Evolutionary conservation across 2,113 vertebrate species (phyloP), one percentile per base, ranked within the genome.

Genomic region (Pogonocichla stellata): DNA sequence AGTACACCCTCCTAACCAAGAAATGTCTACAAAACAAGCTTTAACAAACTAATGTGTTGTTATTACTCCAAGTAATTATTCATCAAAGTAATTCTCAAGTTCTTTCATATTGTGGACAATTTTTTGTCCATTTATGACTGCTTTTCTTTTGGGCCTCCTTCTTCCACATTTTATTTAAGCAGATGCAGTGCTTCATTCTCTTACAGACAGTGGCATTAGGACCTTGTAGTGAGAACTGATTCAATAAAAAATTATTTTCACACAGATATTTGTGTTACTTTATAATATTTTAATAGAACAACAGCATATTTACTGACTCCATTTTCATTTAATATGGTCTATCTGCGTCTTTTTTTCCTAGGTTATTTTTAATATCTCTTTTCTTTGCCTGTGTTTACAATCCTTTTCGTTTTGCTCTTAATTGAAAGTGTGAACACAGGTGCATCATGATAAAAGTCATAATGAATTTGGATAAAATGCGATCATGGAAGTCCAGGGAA

Each of bases 371-470:
- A 66, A 26, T 1, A 51, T 5, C 4, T 6, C 0, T 65, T 80
- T 78, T 66, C 34, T 78, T 53, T 71, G 5, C 4, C 28, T 34
- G 4, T 0, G 1, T 80, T 85, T 69, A 3, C 1, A 0, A 61
- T 61, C 23, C 18, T 91, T 74, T 57, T 58, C 26, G 72, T 88
- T 75, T 93, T 57, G 13, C 7, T 83, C 10, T 65, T 80, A 75
- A 51, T 78, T 89, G 3, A 23, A 64, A 65, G 12, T 77, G 75
- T 82, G 36, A 88, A 57, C 43, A 45, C 36, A 81, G 40, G 8
- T 82, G 65, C 8, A 48, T 57, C 40, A 36, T 24, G 17, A 71
- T 38, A 74, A 91, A 89, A 58, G 14, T 40, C 22, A 43, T 84
- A 79, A 85, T 23, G 24, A 71, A 79, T 19, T 47, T 40, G 6